Conservation (phyloP, 1,140 invertebrate genomes). For the Eupristina koningsbergeri region DNA sequence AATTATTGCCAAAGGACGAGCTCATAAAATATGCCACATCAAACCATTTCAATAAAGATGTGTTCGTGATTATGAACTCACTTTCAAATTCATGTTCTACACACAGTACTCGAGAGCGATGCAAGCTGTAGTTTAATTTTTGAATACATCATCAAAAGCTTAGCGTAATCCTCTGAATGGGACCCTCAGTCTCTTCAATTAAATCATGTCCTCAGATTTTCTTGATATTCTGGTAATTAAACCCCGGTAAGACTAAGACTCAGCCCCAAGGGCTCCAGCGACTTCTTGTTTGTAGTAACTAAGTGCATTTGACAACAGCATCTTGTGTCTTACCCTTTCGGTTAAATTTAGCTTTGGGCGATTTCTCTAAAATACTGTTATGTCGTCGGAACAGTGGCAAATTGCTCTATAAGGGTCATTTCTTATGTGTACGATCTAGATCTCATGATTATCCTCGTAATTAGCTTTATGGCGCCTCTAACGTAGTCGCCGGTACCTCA, state of each 20-base stretch:
- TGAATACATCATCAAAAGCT: conserved; percentile 5
- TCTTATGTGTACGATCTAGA: conserved; percentile 22
- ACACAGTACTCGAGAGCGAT: background rate
- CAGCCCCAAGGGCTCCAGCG: conserved; percentile 59
- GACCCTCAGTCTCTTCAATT: conserved; percentile 50
- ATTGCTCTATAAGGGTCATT: conserved; percentile 42
- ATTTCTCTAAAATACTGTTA: conserved; percentile 36
- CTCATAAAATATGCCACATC: background rate
- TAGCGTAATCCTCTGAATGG: conserved; percentile 16
- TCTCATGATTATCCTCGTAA: conserved; percentile 45
- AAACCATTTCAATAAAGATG: too few relatives aligned
- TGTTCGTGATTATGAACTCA: background rate
- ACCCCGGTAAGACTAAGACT: conserved; percentile 67
- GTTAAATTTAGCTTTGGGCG: conserved; percentile 59
- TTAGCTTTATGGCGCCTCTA: background rate
- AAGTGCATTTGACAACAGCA: conserved; percentile 74
- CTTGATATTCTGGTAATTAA: conserved; percentile 69
- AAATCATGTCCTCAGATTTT: conserved; percentile 59
- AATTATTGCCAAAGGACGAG: background rate
- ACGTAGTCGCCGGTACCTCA: background rate
- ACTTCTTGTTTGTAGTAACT: conserved; percentile 71
- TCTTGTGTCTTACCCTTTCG: conserved; percentile 61
- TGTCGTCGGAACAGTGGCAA: conserved; percentile 43
- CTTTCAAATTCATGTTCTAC: too few relatives aligned
- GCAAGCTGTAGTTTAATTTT: conserved; percentile 9